phyloP scores from a whole-genome alignment of 2,797 vertebrate genomes.

The Phyllotis vaccarum region DNA sequence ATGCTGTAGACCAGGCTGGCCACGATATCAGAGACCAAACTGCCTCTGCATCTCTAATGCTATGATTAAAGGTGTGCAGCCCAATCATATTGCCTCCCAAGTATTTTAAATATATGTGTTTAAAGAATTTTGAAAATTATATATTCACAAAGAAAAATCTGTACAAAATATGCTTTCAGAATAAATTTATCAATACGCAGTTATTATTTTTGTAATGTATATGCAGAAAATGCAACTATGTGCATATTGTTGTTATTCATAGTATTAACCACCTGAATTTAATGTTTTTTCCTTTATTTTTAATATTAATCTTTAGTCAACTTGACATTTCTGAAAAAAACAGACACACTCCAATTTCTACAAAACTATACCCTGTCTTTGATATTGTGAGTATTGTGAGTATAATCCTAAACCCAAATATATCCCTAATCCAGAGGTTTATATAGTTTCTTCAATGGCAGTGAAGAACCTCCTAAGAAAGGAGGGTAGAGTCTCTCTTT shows the following conservation, averaged over 20 bases:
- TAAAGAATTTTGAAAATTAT: background rate
- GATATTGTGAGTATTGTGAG: background rate
- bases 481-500: background rate
- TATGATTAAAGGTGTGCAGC: background rate
- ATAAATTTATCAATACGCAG: background rate
- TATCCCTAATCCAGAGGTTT: background rate
- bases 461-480: background rate
- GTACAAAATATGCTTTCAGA: background rate
- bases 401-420: background rate
- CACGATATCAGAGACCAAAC: background rate
- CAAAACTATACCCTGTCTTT: background rate
- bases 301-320: background rate
- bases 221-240: background rate
- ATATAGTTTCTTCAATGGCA: background rate
- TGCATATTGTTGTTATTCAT: slow-evolving; percentile 8
- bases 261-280: background rate
- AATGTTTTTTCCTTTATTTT: background rate
- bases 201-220: too few relatives aligned
- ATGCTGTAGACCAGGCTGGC: background rate
- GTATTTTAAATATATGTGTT: background rate
- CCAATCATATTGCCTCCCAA: background rate
- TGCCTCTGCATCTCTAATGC: background rate
- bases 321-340: background rate
- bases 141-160: background rate
- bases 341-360: background rate